Evolutionary conservation across 1,140 invertebrate species (phyloP), one percentile per base, ranked within the genome.

Genomic region (Archivesica marissinica): DNA sequence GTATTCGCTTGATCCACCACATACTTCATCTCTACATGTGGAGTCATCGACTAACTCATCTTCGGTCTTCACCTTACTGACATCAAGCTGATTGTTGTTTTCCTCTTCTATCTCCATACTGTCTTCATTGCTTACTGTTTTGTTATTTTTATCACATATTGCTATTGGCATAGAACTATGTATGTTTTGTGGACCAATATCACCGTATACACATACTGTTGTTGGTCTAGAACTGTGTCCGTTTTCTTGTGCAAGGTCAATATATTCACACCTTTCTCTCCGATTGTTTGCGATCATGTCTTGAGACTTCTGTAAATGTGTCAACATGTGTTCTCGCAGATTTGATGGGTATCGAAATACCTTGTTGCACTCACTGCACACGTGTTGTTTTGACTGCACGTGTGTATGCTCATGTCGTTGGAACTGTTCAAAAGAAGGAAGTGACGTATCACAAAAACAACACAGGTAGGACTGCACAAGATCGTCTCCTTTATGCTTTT

Each of bases 331-430:
- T 3, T 89, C 88, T 4, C 72, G 72, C 6, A 92, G 80, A 79
- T 88, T 85, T 7, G 85, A 86, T 11, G 88, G 86, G 50, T 87
- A 88, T 28, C 85, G 76, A 79, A 90, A 91, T 33, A 89, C 88
- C 44, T 90, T 90, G 30, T 75, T 52, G 72, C 90, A 92, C n/a
- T 88, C 35, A 20, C 28, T 79, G 68, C 91, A 91, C 0, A 88
- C 82, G 79, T 90, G 87, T 0, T 77, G 81, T 61, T 88, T 89
- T 13, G 81, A 61, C 44, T 91, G 90, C 1, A 88, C 88, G 76
- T 92, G 91, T 13, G 89, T 86, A 64, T 92, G 89, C 68, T 92
- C 90, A 66, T 92, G 91, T 13, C 85, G 56, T 25, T 91, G 78
- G 64, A 91, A 91, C 70, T 88, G 88, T 7, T 91, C 88, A 59